Conservation (phyloP, 2,113 vertebrate genomes). For the Phaethon lepturus region DNA sequence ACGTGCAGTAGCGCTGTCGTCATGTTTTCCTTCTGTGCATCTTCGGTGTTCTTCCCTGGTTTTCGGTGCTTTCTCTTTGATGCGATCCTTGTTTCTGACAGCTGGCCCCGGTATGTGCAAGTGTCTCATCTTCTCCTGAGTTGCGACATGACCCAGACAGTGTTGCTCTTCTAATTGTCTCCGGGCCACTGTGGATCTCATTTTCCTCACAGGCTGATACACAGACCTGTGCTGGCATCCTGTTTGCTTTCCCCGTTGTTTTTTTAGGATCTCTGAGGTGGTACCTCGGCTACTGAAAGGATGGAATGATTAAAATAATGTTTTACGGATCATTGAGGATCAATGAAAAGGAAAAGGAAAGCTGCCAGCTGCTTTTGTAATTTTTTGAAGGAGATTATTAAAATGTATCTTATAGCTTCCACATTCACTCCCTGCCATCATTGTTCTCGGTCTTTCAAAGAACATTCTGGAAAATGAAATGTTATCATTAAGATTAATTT, state of each 20-base stretch:
- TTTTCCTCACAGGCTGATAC: neutral
- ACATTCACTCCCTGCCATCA: neutral
- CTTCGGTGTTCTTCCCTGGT: neutral
- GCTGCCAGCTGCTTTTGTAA: neutral
- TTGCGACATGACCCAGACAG: neutral
- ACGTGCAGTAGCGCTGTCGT: neutral
- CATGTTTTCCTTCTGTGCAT: neutral
- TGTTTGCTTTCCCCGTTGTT: neutral
- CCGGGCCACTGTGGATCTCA: neutral
- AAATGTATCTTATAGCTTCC: constrained; percentile 38
- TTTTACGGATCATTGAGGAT: neutral
- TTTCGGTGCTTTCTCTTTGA: neutral
- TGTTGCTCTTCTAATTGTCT: neutral
- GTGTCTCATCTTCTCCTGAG: neutral
- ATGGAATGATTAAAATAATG: neutral
- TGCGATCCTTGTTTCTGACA: neutral
- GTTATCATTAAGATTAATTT: constrained; percentile 59
- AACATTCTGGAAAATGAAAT: constrained; percentile 40
- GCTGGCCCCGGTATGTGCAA: neutral
- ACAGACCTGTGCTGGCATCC: neutral
- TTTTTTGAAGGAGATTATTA: constrained; percentile 48
- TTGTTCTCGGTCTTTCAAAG: constrained; percentile 52
- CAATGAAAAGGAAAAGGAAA: neutral
- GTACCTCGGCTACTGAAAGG: neutral
- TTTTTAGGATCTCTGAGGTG: neutral